Evolutionary conservation across 2,888 invertebrate species (phyloP), one percentile per base, ranked within the genome.

Genomic region (Sialis fuliginosa): DNA sequence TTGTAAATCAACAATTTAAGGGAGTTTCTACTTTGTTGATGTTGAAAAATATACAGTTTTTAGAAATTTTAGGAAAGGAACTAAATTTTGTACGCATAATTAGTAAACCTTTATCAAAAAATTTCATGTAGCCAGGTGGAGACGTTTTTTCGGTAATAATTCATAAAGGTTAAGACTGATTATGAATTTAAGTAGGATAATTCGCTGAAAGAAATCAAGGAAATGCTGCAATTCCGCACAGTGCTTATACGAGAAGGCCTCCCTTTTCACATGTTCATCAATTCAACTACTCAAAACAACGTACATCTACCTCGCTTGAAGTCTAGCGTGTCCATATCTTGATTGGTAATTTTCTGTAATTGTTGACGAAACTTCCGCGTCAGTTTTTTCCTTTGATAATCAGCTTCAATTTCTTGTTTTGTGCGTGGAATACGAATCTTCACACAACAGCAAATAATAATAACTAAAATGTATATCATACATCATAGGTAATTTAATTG

Each of bases 391-490:
- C 92, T 72, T 56, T 86, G 80, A 64, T 85, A 90, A 64, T 93
- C 90, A 0, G 90, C 91, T 62, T 92, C 91, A 52, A 95, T 93
- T 66, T 93, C 91, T 64, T 92, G 91, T 62, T 92, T 92, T 1
- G 93, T 93, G 46, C 93, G 73, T 1, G 93, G 93, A 54, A 95
- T 85, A 35, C 93, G 80, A 64, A 91, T 87, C 53, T 86, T 82
- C 57, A 90, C 76, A 60, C 91, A 90, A 61, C 92, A 93, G 62
- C 92, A 93, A 46, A 91, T 67, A 59, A 89, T 76, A 52, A 92
- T 79, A 50, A 85, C 89, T 89, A 60, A 2, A 66, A 66, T 39
- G 43, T 6, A 43, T 13, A 41, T 32, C 42, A 37, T 7, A 5
- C 35, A 9, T 42, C 37, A 42, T 12, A 5, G 35, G n/a, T 50